phyloP scores from a whole-genome alignment of 2,797 vertebrate species.

The Enteromius afrohamiltoni region DNA sequence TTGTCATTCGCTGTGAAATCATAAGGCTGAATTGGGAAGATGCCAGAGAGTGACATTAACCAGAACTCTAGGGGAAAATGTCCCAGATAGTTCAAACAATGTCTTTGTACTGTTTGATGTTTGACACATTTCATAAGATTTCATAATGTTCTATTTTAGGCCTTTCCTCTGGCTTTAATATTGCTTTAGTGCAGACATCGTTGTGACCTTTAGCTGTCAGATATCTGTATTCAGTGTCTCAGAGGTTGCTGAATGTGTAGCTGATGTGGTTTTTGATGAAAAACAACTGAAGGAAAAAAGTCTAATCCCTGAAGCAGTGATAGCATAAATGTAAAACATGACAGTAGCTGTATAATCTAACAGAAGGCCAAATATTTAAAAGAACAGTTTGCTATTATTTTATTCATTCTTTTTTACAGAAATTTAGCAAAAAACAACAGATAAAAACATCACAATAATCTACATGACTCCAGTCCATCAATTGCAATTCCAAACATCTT shows the following conservation, averaged over 20 bases:
- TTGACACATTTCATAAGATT: slow-evolving; percentile 9
- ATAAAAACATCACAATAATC: too few species aligned
- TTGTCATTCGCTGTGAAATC: not conserved
- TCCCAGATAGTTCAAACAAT: slow-evolving; percentile 1
- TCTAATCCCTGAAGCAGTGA: not conserved
- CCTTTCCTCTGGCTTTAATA: slow-evolving; percentile 8
- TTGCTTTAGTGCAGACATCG: not conserved
- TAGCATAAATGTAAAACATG: not conserved
- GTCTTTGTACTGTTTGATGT: slow-evolving; percentile 5
- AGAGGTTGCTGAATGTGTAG: not conserved
- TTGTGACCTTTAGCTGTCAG: slow-evolving; percentile 10
- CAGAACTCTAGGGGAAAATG: not conserved
- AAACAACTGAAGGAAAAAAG: not conserved
- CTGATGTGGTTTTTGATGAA: not conserved
- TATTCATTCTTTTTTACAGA: too few species aligned
- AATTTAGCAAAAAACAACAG: too few species aligned
- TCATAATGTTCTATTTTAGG: slow-evolving; percentile 4
- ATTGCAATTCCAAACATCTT: too few species aligned
- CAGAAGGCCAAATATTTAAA: too few species aligned
- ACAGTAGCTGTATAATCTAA: not conserved
- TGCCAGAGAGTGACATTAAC: not conserved
- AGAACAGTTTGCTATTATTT: too few species aligned
- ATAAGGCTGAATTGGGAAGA: not conserved
- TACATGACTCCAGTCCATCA: too few species aligned
- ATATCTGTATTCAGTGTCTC: slow-evolving; percentile 7